Base-by-base conservation (phyloP, 1,140 invertebrate species). In the Medauroidea extradentata region DNA sequence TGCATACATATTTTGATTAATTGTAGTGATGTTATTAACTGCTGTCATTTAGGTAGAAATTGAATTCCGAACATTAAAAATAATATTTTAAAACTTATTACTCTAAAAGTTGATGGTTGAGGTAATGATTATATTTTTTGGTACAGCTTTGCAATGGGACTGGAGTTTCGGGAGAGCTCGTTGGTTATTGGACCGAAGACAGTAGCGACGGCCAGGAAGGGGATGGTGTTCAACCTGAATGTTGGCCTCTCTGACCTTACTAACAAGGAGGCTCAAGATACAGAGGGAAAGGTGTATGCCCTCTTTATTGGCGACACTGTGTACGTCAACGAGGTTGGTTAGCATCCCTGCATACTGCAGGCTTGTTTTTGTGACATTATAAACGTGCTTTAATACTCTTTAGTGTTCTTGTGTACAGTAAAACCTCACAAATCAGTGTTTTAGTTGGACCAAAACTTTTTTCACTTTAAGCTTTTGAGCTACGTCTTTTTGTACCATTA, bases 291-390 rank as follows among this genome's bases (percentile, higher is more conserved):
- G 83, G 86, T 78, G 3, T 97, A 98, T 75, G 94, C 96, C 1
- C 78, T 99, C 0, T 99, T 97, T 69, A 84, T 99, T 65, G 96
- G 96, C 16, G 97, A 99, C 76, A 99, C 96, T 18, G 94, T 98
- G 25, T 71, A 96, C 58, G 92, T 98, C 1, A 94, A 93, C 73
- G 93, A 95, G 67, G 89, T 85, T 73, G 68, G 60, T 34, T 34
- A 34, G 29, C 29, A 34, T 7, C 11, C 29, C 29, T 11, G n/a
- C 29, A 7, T 34, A 34, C 29, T 34, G 29, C n/a, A n/a, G n/a
- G n/a, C n/a, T n/a, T n/a, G n/a, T n/a, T n/a, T n/a, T n/a, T n/a
- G n/a, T n/a, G n/a, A n/a, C n/a, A n/a, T n/a, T n/a, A n/a, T n/a
- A n/a, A n/a, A n/a, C n/a, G n/a, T n/a, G n/a, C n/a, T n/a, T n/a